phyloP scores from a whole-genome alignment of 92 coral and sea anemone species.

The Palythoa grandiflora region DNA sequence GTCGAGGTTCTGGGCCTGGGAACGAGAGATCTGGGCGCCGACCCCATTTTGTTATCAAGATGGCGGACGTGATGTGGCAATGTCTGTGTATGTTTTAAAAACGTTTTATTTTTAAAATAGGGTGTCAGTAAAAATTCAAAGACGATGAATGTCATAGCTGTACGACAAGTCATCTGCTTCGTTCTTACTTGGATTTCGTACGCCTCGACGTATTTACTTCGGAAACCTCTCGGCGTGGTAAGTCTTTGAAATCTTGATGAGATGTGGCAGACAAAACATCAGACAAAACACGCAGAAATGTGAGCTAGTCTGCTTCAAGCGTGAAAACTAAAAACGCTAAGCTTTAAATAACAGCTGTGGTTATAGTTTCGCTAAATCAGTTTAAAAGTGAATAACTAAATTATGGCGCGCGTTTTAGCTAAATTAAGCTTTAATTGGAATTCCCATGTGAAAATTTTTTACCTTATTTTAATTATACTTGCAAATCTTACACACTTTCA shows the following conservation, averaged over 20 bases:
- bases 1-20: neutral
- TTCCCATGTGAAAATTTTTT: too few relatives aligned
- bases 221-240: conserved; percentile 96
- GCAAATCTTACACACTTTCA: too few relatives aligned
- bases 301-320: too few relatives aligned
- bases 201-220: conserved; percentile 91
- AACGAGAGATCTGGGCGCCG: neutral
- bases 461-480: too few relatives aligned
- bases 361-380: too few relatives aligned
- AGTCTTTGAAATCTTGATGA: conserved; percentile 16
- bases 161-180: conserved; percentile 80
- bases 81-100: neutral
- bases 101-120: neutral
- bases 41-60: neutral
- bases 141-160: conserved; percentile 54
- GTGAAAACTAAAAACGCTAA: too few relatives aligned
- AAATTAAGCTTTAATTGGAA: too few relatives aligned
- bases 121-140: neutral
- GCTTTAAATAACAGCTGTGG: too few relatives aligned
- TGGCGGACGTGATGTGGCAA: conserved; percentile 8
- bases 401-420: too few relatives aligned
- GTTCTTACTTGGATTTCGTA: conserved; percentile 87
- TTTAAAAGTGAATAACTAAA: too few relatives aligned
- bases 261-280: too few relatives aligned
- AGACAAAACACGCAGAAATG: too few relatives aligned